Percentiles rank a stretch among this genome's conserved stretches.
Evolutionary conservation across 2,113 vertebrate species (phyloP).

Genomic region (Nothocercus nigrocapillus): DNA sequence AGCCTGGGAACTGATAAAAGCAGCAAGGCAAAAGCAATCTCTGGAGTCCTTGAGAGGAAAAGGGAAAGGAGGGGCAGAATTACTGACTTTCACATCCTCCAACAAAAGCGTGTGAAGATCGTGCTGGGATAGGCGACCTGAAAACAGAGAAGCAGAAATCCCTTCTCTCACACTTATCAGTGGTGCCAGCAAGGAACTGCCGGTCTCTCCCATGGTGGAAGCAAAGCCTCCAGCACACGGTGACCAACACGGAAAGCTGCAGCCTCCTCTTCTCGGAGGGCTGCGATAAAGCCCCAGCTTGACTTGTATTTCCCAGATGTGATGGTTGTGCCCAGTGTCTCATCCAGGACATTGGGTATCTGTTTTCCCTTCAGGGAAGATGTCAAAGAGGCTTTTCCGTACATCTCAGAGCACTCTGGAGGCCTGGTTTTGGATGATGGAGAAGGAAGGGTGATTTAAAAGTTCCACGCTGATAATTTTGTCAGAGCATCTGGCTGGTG

Average conservation of each 20-base stretch:
- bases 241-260: neutral
- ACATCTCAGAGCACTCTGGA: neutral
- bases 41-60: neutral
- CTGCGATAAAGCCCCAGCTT: neutral
- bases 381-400: neutral
- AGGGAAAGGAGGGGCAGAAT: slow-evolving; percentile 20
- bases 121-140: neutral
- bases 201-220: neutral
- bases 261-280: neutral
- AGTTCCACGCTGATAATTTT: neutral
- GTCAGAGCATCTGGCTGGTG: neutral
- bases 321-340: rapidly evolving
- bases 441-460: neutral
- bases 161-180: neutral
- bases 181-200: neutral
- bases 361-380: neutral
- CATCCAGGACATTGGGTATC: neutral
- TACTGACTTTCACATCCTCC: neutral
- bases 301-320: neutral
- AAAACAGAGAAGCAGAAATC: neutral
- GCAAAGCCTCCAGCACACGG: neutral
- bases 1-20: slow-evolving; percentile 39
- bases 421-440: neutral
- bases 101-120: neutral
- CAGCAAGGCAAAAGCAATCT: neutral